Conservation (phyloP, 1,140 invertebrate species). For the Saxidomus purpurata region DNA sequence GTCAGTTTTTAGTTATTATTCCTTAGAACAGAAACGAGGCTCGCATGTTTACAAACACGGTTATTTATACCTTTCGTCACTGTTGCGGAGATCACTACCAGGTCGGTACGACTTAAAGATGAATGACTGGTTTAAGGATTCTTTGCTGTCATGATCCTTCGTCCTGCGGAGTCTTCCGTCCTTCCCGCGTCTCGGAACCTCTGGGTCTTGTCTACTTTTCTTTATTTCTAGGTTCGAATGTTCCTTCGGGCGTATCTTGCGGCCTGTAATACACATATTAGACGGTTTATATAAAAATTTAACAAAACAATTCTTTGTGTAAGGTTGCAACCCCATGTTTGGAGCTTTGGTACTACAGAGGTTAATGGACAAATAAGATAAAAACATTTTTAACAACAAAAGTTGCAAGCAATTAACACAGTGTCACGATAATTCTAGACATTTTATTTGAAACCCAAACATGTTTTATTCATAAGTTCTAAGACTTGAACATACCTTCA, state of each 20-base stretch:
- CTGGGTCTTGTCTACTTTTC: slow-evolving; percentile 7
- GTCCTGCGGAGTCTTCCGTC: neutral
- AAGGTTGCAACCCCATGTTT: no score
- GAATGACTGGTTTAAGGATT: slow-evolving; percentile 47
- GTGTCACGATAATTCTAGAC: no score
- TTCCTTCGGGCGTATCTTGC: slow-evolving; percentile 48
- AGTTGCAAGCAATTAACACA: no score
- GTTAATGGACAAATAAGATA: slow-evolving; percentile 1
- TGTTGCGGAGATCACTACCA: slow-evolving; percentile 43
- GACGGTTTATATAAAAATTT: no score
- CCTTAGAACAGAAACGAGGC: no score
- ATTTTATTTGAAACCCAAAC: no score
- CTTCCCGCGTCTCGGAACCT: neutral
- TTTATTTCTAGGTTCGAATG: slow-evolving; percentile 52
- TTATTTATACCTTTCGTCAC: slow-evolving; percentile 42
- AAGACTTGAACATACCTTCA: slow-evolving; percentile 27
- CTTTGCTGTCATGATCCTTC: slow-evolving; percentile 54
- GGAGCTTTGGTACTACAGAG: no score
- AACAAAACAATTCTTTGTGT: no score
- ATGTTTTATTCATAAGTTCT: no score
- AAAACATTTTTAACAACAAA: no score
- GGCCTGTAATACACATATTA: neutral
- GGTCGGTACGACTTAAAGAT: slow-evolving; percentile 50
- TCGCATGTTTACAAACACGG: no score
- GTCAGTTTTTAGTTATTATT: no score